A percentile compares a stretch with the other conserved stretches of the same genome.
These are phyloP conservation scores for Trypoxylon attenuatum DNA, from an alignment of 2,888 invertebrate species.

Conservation along the genomic window DNA sequence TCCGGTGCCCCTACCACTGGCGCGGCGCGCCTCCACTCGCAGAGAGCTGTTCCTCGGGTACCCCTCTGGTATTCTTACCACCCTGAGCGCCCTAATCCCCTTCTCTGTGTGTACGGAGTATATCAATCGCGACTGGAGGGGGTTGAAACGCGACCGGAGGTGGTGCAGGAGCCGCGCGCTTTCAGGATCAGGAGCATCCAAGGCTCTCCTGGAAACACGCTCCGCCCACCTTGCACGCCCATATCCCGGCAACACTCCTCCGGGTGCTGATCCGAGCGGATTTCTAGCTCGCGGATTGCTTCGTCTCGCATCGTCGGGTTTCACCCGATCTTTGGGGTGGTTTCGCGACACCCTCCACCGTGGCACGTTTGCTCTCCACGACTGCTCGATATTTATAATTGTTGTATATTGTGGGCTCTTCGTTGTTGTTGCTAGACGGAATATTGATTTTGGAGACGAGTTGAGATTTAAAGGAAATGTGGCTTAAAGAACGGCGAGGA, in stretches of 20 bases:
- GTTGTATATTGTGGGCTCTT: too few species aligned
- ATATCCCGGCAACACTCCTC: too few species aligned
- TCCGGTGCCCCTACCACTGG: slow-evolving; percentile 59
- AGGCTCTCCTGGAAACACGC: neutral
- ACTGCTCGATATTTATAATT: too few species aligned
- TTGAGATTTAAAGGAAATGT: too few species aligned
- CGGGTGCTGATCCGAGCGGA: neutral
- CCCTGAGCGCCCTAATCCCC: too few species aligned
- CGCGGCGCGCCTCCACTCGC: slow-evolving; percentile 22
- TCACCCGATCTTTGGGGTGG: too few species aligned
- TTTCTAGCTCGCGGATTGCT: too few species aligned
- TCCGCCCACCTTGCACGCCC: neutral
- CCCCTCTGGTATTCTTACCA: neutral
- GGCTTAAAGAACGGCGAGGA: too few species aligned
- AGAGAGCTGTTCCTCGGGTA: neutral
- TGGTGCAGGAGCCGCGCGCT: neutral
- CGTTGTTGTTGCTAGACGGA: too few species aligned
- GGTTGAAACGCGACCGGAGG: neutral
- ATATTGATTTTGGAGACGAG: too few species aligned
- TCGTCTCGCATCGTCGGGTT: too few species aligned
- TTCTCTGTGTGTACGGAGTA: neutral
- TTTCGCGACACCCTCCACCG: too few species aligned
- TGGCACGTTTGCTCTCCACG: neutral
- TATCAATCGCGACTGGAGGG: neutral
- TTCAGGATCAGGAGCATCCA: neutral